Percentiles rank a stretch among this genome's conserved stretches.
Evolutionary conservation across 2,888 invertebrate species (phyloP).

Genomic region (Hirtodrosophila histrioides): DNA sequence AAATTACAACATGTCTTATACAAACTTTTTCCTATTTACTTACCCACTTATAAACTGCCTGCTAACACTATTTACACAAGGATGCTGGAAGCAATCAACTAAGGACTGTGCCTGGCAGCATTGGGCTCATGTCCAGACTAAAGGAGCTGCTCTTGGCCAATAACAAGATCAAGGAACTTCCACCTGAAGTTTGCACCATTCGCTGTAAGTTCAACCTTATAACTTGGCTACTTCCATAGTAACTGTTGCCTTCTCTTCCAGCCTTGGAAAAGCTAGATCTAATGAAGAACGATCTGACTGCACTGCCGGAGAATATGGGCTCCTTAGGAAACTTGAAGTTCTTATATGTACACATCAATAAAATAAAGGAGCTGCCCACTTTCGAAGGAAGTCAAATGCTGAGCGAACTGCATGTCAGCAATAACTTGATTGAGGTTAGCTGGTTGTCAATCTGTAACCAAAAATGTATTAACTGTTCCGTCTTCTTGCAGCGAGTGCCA

Average conservation of each 20-base stretch:
- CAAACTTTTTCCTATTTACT: too few species aligned
- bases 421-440: conserved; percentile 90
- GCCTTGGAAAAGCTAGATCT: conserved; percentile 89
- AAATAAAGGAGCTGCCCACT: conserved; percentile 90
- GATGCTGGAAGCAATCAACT: conserved; percentile 92
- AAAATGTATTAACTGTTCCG: too few species aligned
- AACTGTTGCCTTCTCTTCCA: conserved; percentile 44
- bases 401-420: conserved; percentile 92
- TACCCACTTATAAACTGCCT: conserved; percentile 21
- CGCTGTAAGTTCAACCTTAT: conserved; percentile 87
- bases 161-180: conserved; percentile 90
- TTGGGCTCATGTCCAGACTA: conserved; percentile 93
- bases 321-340: conserved; percentile 90
- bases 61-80: conserved; percentile 84
- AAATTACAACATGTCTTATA: too few species aligned
- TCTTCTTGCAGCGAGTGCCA: conserved; percentile 85
- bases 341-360: conserved; percentile 92
- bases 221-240: background rate
- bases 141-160: conserved; percentile 89
- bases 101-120: conserved; percentile 89
- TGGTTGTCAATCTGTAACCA: too few species aligned
- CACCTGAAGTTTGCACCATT: conserved; percentile 92
- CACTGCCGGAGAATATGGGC: conserved; percentile 88
- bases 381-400: conserved; percentile 90
- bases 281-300: conserved; percentile 89